Evolutionary conservation across 2,888 invertebrate species (phyloP), one percentile per base, ranked within the genome.

Genomic region (Caenorhabditis wallacei): DNA sequence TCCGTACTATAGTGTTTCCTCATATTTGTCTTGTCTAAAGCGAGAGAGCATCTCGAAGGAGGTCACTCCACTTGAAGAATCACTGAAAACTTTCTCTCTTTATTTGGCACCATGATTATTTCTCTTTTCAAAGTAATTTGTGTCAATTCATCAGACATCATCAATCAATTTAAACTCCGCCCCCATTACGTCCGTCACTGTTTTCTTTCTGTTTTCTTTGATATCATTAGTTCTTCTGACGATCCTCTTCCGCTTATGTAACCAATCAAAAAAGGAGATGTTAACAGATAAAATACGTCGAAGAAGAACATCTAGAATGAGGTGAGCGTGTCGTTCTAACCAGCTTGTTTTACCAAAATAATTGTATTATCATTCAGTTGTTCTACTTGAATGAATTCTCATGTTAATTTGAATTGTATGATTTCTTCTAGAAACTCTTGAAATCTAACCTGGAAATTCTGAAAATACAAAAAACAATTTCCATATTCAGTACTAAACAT

Each of bases 311-410:
- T 53, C 66, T 66, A 66, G 53, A 53, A 53, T 51, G 53, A 66
- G 66, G 66, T 66, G 66, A 66, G 53, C 40, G 53, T 35, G 48
- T 53, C 61, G 26, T 22, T 26, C 61, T 61, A 30, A 35, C 18
- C 5, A 53, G 66, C 66, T 66, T 66, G 66, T 53, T 66, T 53
- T n/a, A n/a, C n/a, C n/a, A n/a, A n/a, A n/a, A n/a, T n/a, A 35
- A 24, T 37, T 56, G 43, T 13, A 10, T 13, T 4, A 43, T 43
- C 5, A 10, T 10, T 26, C 54, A 54, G 16, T 54, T 54, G 13
- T 54, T 54, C 13, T 48, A 48, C 46, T n/a, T 2, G 18, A 43
- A 43, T 13, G 13, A 7, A 3, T 48, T 18, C 18, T 18, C 16
- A 8, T 43, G 56, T 56, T 30, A 7, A 35, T 56, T 16, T n/a